Conservation (phyloP, 2,888 invertebrate species). For the Drosophila koepferae region DNA sequence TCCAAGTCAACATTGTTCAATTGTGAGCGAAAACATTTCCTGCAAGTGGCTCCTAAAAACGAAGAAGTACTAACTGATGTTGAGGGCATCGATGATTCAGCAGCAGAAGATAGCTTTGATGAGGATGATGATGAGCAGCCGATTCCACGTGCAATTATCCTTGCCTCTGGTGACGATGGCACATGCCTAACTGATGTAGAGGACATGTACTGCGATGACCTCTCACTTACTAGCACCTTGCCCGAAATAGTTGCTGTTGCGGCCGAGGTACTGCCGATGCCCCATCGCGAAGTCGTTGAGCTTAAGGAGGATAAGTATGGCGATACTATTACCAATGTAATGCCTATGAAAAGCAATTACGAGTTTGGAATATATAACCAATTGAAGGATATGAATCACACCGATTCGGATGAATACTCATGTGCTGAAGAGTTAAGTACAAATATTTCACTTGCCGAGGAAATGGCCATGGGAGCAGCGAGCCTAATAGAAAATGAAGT, state of each 20-base stretch:
- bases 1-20: slow-evolving; percentile 59
- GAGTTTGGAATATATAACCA: slow-evolving; percentile 79
- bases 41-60: slow-evolving; percentile 60
- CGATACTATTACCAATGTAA: slow-evolving; percentile 85
- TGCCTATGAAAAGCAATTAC: slow-evolving; percentile 85
- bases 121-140: slow-evolving; percentile 82
- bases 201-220: slow-evolving; percentile 79
- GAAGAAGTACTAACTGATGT: slow-evolving; percentile 86
- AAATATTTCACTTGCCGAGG: slow-evolving; percentile 52
- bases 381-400: slow-evolving; percentile 84
- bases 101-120: slow-evolving; percentile 78
- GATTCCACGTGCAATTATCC: slow-evolving; percentile 78
- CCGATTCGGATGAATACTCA: slow-evolving; percentile 84
- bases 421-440: slow-evolving; percentile 77
- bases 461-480: slow-evolving; percentile 39
- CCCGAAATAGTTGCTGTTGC: slow-evolving; percentile 53
- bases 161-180: slow-evolving; percentile 81
- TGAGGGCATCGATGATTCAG: slow-evolving; percentile 85
- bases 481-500: slow-evolving; percentile 76
- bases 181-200: slow-evolving; percentile 84
- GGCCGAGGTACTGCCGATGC: slow-evolving; percentile 81
- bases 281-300: slow-evolving; percentile 85
- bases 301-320: slow-evolving; percentile 84
- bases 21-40: slow-evolving; percentile 55
- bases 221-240: slow-evolving; percentile 37